Conservation (phyloP, 2,888 invertebrate species). For the Rotaria socialis region DNA sequence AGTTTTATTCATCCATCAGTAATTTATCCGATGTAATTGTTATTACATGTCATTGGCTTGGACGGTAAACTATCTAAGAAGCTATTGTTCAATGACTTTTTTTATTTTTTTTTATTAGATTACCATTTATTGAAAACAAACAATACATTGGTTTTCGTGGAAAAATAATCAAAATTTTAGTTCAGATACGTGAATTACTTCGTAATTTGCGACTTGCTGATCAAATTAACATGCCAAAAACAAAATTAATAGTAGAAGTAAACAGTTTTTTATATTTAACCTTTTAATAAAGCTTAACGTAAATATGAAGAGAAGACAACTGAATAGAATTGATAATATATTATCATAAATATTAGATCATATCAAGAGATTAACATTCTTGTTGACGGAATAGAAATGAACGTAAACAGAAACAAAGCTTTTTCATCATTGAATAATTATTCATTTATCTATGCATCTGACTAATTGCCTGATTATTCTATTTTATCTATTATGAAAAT, state of each 20-base stretch:
- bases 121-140: conserved; percentile 31
- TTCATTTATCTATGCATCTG: too few species aligned
- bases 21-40: neutral
- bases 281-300: neutral
- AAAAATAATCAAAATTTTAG: conserved; percentile 8
- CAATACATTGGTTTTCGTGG: conserved; percentile 21
- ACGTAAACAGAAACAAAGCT: too few species aligned
- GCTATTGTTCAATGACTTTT: too few species aligned
- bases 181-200: conserved; percentile 19
- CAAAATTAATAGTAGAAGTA: conserved; percentile 13
- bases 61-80: neutral
- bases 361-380: too few species aligned
- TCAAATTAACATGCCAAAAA: conserved; percentile 11
- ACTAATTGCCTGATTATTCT: too few species aligned
- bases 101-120: neutral
- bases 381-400: too few species aligned
- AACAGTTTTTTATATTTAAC: neutral
- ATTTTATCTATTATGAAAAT: too few species aligned
- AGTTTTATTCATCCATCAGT: neutral
- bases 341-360: too few species aligned
- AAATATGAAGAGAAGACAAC: too few species aligned
- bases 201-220: conserved; percentile 19
- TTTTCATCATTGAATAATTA: too few species aligned
- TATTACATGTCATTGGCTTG: neutral
- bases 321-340: too few species aligned